Percentiles rank a stretch among this genome's conserved stretches.
Evolutionary conservation across 2,888 invertebrate genomes (phyloP).

Genomic region (Pristionchus maxplancki): DNA sequence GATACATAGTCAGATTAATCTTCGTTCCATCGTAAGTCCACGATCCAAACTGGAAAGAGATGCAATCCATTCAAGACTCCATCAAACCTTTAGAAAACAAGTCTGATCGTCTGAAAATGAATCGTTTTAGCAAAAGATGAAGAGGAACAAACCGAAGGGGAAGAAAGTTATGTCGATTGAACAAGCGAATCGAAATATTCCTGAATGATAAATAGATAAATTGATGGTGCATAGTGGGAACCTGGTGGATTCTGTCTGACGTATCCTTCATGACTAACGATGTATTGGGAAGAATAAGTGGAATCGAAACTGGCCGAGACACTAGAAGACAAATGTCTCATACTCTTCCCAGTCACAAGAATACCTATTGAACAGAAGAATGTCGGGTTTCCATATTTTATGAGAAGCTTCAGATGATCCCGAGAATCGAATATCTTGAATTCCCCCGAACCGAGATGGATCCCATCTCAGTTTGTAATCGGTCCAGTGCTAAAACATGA

Average conservation of each 20-base stretch:
- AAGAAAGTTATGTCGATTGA: constrained; percentile 68
- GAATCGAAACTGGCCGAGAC: constrained; percentile 67
- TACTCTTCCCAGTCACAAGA: not conserved
- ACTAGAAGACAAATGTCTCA: constrained; percentile 47
- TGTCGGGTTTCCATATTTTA: constrained; percentile 66
- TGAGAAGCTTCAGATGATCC: constrained; percentile 63
- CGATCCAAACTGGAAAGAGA: constrained; percentile 49
- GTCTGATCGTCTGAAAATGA: too few species aligned
- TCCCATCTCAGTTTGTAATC: constrained; percentile 68
- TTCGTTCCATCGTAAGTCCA: constrained; percentile 68
- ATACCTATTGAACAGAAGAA: constrained; percentile 66
- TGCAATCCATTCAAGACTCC: too few species aligned
- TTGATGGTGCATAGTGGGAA: not conserved
- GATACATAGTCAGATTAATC: constrained; percentile 64
- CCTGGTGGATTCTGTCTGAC: constrained; percentile 67
- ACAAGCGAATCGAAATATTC: constrained; percentile 66
- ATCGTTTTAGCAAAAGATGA: too few species aligned
- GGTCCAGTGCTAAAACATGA: constrained; percentile 67
- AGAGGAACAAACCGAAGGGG: constrained; percentile 65
- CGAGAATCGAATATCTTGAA: constrained; percentile 52
- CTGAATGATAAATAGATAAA: not conserved
- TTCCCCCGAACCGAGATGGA: constrained; percentile 63
- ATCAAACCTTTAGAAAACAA: constrained; percentile 65
- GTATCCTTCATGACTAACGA: constrained; percentile 62
- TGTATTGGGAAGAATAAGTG: constrained; percentile 66